These are phyloP conservation scores for Kryptopterus vitreolus DNA, from an alignment of 2,797 vertebrate genomes.

Conservation along the genomic window DNA sequence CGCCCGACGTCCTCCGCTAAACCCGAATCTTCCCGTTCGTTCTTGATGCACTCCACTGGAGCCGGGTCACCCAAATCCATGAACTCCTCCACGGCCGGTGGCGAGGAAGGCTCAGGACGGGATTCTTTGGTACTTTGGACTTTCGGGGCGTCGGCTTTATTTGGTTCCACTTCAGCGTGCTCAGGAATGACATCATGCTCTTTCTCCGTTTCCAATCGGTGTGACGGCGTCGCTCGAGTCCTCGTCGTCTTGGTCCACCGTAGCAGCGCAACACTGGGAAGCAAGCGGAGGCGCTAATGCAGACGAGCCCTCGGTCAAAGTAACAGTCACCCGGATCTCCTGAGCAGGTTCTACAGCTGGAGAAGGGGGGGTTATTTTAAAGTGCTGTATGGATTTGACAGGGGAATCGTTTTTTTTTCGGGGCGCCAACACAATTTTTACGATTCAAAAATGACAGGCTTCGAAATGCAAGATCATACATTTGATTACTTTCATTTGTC, in stretches of 20 bases:
- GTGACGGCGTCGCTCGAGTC: constrained; percentile 19
- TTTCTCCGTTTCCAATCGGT: constrained; percentile 19
- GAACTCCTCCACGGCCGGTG: constrained; percentile 32
- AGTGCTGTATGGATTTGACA: too few species aligned
- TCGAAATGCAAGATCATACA: too few species aligned
- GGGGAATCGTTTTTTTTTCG: too few species aligned
- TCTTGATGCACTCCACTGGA: background rate
- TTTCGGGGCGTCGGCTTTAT: constrained; percentile 53
- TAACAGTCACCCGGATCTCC: constrained; percentile 61
- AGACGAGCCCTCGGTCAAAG: constrained; percentile 50
- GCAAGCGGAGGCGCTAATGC: constrained; percentile 44
- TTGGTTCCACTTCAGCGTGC: constrained; percentile 34
- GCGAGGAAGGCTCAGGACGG: constrained; percentile 42
- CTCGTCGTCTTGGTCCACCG: constrained; percentile 39
- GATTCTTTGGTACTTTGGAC: constrained; percentile 53
- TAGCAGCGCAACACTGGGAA: constrained; percentile 41
- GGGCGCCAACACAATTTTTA: too few species aligned
- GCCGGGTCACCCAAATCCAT: constrained; percentile 47
- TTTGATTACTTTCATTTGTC: too few species aligned
- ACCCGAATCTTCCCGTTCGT: constrained; percentile 37
- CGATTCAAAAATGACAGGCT: too few species aligned
- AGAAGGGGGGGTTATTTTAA: background rate
- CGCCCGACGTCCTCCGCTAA: constrained; percentile 11
- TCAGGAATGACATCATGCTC: constrained; percentile 4
- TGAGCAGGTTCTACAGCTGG: constrained; percentile 53